Base-by-base conservation (phyloP, 1,140 invertebrate genomes). In the Drosophila gunungcola region DNA sequence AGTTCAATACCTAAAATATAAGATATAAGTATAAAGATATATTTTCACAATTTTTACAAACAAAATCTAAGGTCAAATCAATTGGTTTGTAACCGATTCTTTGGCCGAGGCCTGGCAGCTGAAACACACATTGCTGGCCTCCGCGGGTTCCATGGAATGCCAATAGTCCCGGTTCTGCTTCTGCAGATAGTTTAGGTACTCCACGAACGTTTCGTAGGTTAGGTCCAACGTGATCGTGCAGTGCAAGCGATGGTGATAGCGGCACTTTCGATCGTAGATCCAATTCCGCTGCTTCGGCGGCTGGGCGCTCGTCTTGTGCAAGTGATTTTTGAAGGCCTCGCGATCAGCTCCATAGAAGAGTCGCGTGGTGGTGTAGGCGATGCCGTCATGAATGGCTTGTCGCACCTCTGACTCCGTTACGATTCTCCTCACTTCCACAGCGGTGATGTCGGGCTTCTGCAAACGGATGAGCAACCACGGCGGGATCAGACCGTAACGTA, bases 211-310 rank as follows among this genome's bases (percentile, higher is more conserved):
- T 6, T 73, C 39, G 34, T 62, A 85, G 5, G 56, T 56, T 5
- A 85, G 56, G 7, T 78, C 73, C 11, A 64, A 13, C 0, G 49
- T 7, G 25, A 63, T 60, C 4, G 60, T 57, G 25, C 82, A 85
- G 38, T 74, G 57, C 21, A 85, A 13, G 0, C 81, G 80, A 78
- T 85, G 82, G 12, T 85, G 81, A 42, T 80, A 51, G 2, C n/a
- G 32, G 43, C 81, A 85, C 7, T 5, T n/a, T 2, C 42, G 68
- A 51, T 85, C 82, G 38, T 80, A 85, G 25, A 85, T 78, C 81
- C 81, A 85, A 2, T 25, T 55, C 4, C 81, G 64, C 5, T 65
- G 73, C 45, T 51, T 34, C 0, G 81, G 82, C 4, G 78, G 49
- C 25, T 41, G n/a, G 32, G 51, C 56, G 11, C 45, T 52, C 0